Base-by-base conservation (phyloP, 2,113 vertebrate genomes). In the Spea bombifrons region DNA sequence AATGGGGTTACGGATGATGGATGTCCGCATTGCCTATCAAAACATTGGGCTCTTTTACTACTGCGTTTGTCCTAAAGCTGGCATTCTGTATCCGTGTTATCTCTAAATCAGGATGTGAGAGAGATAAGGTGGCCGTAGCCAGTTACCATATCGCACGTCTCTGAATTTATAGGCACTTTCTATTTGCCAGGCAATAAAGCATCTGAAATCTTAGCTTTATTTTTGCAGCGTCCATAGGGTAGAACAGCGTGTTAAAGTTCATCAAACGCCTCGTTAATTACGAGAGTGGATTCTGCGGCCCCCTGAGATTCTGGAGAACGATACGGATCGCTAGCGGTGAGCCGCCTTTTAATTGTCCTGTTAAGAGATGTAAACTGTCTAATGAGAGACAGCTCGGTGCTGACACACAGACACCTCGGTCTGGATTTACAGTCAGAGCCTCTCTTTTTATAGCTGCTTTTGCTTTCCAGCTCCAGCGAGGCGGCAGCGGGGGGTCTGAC, bases 251-350 rank as follows among this genome's bases (percentile, higher is more conserved):
- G 78, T 83, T 83, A 82, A 68, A 85, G 87, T 88, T 86, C 86
- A 88, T 90, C 88, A 65, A 7, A 80, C n/a, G 82, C 83, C 86
- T 89, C 86, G 85, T 89, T 89, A 88, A 90, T 88, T 87, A 87
- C 86, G 86, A 87, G 88, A 86, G 88, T 83, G 83, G 84, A 75
- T 85, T 84, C 73, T 73, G 30, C 30, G 30, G 30, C 30, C 30
- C 30, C 30, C 30, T 30, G 30, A 30, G 30, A 30, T 30, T 30
- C 30, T 30, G 2, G 30, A 1, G 30, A 30, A 30, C 30, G 30
- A 30, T n/a, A n/a, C n/a, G n/a, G 85, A 84, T 88, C 87, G 81
- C 9, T 7, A 17, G 66, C 5, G 47, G 1, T 15, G 43, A 30
- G 30, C 30, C 30, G 30, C 2, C 30, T 30, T 30, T 30, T 30